A percentile compares a stretch with the other conserved stretches of the same genome.
phyloP scores from a whole-genome alignment of 2,113 vertebrate species.

The Hippocampus guttulatus region DNA sequence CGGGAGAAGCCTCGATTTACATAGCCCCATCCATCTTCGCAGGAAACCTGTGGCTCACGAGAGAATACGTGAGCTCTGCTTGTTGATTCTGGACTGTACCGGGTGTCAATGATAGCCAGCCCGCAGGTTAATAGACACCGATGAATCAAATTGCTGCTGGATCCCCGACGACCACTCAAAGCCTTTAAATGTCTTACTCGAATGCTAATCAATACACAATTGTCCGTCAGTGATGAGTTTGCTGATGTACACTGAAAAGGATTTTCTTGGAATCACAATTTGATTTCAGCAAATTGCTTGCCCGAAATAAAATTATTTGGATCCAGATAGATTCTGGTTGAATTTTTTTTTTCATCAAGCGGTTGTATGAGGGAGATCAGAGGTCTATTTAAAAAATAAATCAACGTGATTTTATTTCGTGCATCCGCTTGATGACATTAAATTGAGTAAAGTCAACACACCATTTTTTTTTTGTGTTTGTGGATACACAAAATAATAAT shows the following conservation, averaged over 20 bases:
- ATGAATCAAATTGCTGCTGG: conserved; percentile 29
- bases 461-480: too few species aligned
- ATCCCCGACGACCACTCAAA: conserved; percentile 24
- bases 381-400: too few species aligned
- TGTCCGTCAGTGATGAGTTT: conserved; percentile 16
- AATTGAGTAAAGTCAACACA: too few species aligned
- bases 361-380: too few species aligned
- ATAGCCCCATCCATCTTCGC: conserved; percentile 34
- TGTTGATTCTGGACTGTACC: conserved; percentile 22
- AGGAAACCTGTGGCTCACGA: conserved; percentile 7
- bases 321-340: too few species aligned
- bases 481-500: too few species aligned
- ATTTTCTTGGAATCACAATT: not conserved
- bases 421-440: too few species aligned
- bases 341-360: too few species aligned
- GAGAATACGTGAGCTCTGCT: conserved; percentile 25
- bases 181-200: conserved; percentile 24
- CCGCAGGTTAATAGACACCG: conserved; percentile 28
- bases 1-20: conserved; percentile 22
- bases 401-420: too few species aligned
- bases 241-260: not conserved
- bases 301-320: too few species aligned
- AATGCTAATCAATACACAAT: conserved; percentile 26
- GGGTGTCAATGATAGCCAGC: conserved; percentile 26
- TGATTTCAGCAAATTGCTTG: too few species aligned